These are phyloP conservation scores for Petrosia ficiformis DNA, from an alignment of 37 sponge, comb jelly and placozoan species.

Conservation along the genomic window DNA sequence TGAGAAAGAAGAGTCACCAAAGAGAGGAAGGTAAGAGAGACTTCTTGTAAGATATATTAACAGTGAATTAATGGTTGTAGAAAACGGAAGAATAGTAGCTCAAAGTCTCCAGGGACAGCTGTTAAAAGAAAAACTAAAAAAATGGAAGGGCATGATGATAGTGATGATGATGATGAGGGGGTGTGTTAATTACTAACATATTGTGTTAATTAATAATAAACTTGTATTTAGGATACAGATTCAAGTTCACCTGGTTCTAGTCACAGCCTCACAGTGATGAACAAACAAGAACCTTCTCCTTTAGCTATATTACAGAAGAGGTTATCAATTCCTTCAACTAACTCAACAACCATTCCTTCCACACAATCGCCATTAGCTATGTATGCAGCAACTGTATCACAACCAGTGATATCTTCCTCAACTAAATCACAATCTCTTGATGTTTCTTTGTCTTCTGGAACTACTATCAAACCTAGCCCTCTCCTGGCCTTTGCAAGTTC, in stretches of 20 bases:
- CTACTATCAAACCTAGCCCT: not conserved
- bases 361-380: not conserved
- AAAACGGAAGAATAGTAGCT: conserved; percentile 15
- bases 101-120: not conserved
- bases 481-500: not conserved
- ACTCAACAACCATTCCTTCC: not conserved
- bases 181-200: not conserved
- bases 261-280: not conserved
- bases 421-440: too few relatives aligned
- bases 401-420: too few relatives aligned
- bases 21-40: conserved; percentile 49
- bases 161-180: conserved; percentile 13
- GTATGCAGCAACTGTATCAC: not conserved
- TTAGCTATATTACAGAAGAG: not conserved
- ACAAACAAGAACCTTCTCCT: not conserved
- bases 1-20: conserved; percentile 52
- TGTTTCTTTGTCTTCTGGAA: too few relatives aligned
- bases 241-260: not conserved
- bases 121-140: not conserved
- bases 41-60: not conserved
- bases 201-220: not conserved
- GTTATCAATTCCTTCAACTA: not conserved
- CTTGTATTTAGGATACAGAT: not conserved
- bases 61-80: not conserved
- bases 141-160: not conserved